Evolutionary conservation across 2,113 vertebrate species (phyloP), one percentile per base, ranked within the genome.

Genomic region (Pogona vitticeps): DNA sequence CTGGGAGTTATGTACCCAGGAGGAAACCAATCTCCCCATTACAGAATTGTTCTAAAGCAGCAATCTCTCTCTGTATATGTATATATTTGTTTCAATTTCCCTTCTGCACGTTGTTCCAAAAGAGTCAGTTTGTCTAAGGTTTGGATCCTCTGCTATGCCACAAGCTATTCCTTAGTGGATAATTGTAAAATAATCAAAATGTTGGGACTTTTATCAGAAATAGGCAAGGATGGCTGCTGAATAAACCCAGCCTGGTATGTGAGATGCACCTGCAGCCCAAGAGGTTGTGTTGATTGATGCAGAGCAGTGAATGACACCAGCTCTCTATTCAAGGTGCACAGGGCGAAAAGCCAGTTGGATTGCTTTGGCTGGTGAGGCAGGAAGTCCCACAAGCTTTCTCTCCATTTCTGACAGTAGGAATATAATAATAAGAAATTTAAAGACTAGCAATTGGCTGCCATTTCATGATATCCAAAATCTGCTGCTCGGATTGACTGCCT

Each of bases 51-150:
- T 10, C 59, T 89, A 52, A 71, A 31, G 14, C 1, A 88, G 21
- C 52, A 63, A 52, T 52, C 46, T 52, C 46, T 52, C 18, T 76
- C 42, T 52, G 46, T 52, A 10, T 52, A 10, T 52, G 10, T 56
- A 40, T 13, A 2, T 82, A 76, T 84, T 31, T 68, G 10, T 8
- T 90, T 86, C 5, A 40, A 73, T 79, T 90, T 73, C 42, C 8
- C 58, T 42, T 58, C 56, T 23, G 52, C 9, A 6, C 38, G 31
- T 17, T 72, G 36, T 59, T 59, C 38, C 61, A 83, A 83, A 71
- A 83, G 38, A 72, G 52, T 23, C 15, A 42, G 83, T 52, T 79
- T 81, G 31, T 33, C 46, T 72, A 3, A 40, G 4, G 3, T 46
- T 46, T 10, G 13, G 46, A 59, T n/a, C 1, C 28, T 77, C 21